Percentiles rank a stretch among this genome's conserved stretches.
Conservation (phyloP, 2,113 vertebrate species). For the Corydoras sp. region DNA sequence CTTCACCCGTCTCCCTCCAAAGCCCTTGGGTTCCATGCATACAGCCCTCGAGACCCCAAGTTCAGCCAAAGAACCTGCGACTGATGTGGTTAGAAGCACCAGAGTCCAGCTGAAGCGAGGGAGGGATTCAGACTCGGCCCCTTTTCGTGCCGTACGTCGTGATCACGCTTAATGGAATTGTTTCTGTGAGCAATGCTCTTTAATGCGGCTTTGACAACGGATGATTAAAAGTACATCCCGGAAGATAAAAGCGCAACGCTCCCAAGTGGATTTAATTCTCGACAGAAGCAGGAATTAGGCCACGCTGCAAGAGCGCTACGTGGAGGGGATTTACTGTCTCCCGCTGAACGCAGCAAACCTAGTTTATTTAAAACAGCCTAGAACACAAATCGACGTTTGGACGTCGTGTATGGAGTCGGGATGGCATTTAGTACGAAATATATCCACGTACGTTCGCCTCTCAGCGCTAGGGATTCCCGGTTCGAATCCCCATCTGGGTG, state of each 20-base stretch:
- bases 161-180: constrained; percentile 90
- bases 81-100: neutral
- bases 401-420: too few species aligned
- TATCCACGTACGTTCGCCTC: too few species aligned
- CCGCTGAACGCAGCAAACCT: too few species aligned
- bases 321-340: too few species aligned
- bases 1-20: constrained; percentile 34
- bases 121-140: neutral
- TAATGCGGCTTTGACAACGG: constrained; percentile 97
- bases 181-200: constrained; percentile 75
- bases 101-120: neutral
- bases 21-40: constrained; percentile 53
- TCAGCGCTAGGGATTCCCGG: too few species aligned
- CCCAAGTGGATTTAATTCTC: constrained; percentile 43
- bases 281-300: constrained; percentile 11
- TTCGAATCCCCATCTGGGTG: too few species aligned
- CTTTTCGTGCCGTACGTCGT: constrained; percentile 60
- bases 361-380: too few species aligned
- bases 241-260: constrained; percentile 71
- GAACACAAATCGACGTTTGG: too few species aligned
- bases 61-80: neutral
- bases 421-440: too few species aligned
- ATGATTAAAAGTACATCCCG: constrained; percentile 96
- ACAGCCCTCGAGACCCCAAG: too few species aligned
- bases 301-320: neutral